Evolutionary conservation across 2,888 invertebrate species (phyloP).

Genomic region (Drosophila atroscutellata): DNA sequence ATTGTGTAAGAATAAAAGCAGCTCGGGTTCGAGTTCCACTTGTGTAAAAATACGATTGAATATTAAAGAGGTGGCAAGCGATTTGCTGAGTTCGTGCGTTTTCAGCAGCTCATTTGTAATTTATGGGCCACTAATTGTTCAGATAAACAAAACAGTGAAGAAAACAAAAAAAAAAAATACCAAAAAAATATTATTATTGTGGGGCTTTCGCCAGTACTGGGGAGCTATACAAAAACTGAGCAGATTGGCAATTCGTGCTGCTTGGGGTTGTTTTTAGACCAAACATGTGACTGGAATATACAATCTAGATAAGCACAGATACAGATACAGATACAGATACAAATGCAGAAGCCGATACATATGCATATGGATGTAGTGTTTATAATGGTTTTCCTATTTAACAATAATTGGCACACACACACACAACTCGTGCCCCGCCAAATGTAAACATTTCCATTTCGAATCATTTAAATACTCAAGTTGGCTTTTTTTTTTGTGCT

Average conservation of each 20-base stretch:
- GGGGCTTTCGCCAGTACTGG: constrained; percentile 4
- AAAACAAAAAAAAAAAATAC: not conserved
- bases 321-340: not conserved
- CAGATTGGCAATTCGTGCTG: constrained; percentile 32
- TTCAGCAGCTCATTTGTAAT: constrained; percentile 27
- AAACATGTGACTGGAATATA: constrained; percentile 56
- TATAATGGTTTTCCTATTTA: constrained; percentile 41
- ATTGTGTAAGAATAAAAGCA: not conserved
- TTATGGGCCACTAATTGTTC: constrained; percentile 56
- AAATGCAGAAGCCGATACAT: constrained; percentile 2
- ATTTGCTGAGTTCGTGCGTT: constrained; percentile 14
- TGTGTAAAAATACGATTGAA: constrained; percentile 18
- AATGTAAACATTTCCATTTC: constrained; percentile 49
- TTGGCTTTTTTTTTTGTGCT: not conserved
- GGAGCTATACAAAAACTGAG: constrained; percentile 15
- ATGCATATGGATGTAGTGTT: not conserved
- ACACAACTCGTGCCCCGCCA: constrained; percentile 52
- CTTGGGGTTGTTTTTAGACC: constrained; percentile 22
- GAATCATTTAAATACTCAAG: constrained; percentile 8
- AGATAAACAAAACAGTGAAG: constrained; percentile 48
- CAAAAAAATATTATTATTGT: constrained; percentile 15
- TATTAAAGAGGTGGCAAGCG: constrained; percentile 18
- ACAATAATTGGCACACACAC: constrained; percentile 45
- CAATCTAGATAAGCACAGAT: constrained; percentile 14
- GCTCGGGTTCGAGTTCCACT: not conserved